phyloP scores from a whole-genome alignment of 30 jellyfish, hydroid and myxozoan species.

The Aurelia aurita region DNA sequence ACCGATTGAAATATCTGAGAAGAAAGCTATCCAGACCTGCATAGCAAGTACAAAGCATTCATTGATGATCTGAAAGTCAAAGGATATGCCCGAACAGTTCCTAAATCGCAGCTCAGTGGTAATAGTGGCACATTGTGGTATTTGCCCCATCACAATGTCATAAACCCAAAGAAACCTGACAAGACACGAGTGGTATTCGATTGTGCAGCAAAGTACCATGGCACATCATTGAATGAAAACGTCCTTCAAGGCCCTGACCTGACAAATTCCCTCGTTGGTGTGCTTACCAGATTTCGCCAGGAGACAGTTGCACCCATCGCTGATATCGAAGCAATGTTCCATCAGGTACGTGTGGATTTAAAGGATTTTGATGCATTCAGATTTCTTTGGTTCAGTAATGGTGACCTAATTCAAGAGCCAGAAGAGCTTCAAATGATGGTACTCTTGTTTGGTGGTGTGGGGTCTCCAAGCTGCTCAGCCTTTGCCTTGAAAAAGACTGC shows the following conservation, averaged over 20 bases:
- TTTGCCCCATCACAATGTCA: constrained; percentile 77
- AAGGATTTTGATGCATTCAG: constrained; percentile 50
- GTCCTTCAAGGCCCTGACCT: constrained; percentile 78
- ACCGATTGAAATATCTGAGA: constrained; percentile 4
- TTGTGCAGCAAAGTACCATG: constrained; percentile 72
- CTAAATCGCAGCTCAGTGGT: neutral
- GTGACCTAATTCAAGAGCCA: constrained; percentile 41
- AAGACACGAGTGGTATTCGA: constrained; percentile 76
- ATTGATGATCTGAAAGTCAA: neutral
- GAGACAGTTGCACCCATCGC: constrained; percentile 66
- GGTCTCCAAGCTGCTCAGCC: constrained; percentile 76
- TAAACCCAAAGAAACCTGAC: constrained; percentile 70
- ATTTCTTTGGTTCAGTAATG: constrained; percentile 75
- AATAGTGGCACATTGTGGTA: constrained; percentile 28
- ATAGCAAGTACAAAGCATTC: constrained; percentile 1
- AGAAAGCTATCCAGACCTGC: neutral
- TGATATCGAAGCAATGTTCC: constrained; percentile 79
- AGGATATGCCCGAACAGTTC: constrained; percentile 18
- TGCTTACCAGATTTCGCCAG: constrained; percentile 67
- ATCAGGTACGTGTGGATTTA: constrained; percentile 62
- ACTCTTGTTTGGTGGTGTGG: constrained; percentile 72
- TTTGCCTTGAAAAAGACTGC: constrained; percentile 72
- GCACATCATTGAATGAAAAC: constrained; percentile 56
- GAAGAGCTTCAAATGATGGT: constrained; percentile 58
- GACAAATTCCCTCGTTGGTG: constrained; percentile 59